Base-by-base conservation (phyloP, 2,113 vertebrate species). In the Campylomormyrus numenius region DNA sequence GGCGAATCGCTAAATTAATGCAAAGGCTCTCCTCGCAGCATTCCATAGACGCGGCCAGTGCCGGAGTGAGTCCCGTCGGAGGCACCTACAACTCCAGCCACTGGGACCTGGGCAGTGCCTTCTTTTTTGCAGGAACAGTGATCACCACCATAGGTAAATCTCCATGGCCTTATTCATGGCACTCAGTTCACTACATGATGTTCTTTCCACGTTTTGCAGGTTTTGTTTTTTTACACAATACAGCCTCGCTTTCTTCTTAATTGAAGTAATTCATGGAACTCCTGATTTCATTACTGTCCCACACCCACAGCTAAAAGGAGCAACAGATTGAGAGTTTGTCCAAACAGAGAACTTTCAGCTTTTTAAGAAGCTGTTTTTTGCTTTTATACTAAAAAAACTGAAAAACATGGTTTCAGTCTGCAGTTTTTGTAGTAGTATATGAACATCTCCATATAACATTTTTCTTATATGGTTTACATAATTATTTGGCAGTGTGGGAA, bases 41-140 rank as follows among this genome's bases (percentile, higher is more conserved):
- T 90, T 97, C 98, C 85, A 96, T 99, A 10, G 97, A 98, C 27
- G 97, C 98, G 11, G 97, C 98, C 91, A 98, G 95, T 0, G 97
- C 97, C 3, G 98, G 98, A 90, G 98, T 99, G 92, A 99, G 97
- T 94, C 98, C 98, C 0, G 92, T 98, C 42, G 98, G 98, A 94
- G 95, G 97, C 92, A 97, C 97, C 83, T 96, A 97, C 92, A 98
- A 95, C 91, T 99, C 96, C 94, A 99, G 98, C 90, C 96, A 98
- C 91, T 99, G 98, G 98, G 98, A 99, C 93, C 96, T 99, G 0
- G 97, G 97, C 94, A 98, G 98, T 94, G 97, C 98, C 93, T 99
- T 99, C 95, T 99, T 99, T 96, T 99, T 99, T 89, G 98, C 98
- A 90, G 98, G 98, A 91, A 99, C 98, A 0, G 97, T 99, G 94